A percentile compares a stretch with the other conserved stretches of the same genome.
These are phyloP conservation scores for Drosophila fuyamai DNA, from an alignment of 1,140 invertebrate genomes.

Conservation along the genomic window DNA sequence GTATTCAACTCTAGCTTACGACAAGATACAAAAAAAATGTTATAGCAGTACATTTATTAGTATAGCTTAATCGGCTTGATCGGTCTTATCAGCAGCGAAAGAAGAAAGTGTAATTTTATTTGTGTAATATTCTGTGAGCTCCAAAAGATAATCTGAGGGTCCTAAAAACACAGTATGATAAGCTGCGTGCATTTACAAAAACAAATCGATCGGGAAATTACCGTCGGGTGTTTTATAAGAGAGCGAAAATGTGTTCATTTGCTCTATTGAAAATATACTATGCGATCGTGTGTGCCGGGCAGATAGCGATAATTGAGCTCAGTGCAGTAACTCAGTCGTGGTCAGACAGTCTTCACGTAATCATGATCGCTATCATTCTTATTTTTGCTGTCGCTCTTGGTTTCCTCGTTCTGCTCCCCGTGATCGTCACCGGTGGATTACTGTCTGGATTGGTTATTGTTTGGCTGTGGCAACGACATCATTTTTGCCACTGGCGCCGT, in stretches of 20 bases:
- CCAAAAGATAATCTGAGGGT: no score
- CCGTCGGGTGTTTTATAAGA: neutral
- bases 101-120: no score
- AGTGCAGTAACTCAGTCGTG: constrained; percentile 7
- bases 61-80: no score
- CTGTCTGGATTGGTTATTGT: constrained; percentile 1
- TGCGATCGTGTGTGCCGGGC: neutral
- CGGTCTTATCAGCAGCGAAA: no score
- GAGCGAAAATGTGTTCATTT: neutral
- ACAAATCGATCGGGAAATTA: no score
- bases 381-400: constrained; percentile 1
- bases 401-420: neutral
- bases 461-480: constrained; percentile 61
- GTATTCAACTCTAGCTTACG: no score
- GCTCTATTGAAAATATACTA: neutral
- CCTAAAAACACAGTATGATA: no score
- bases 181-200: no score
- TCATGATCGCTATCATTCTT: constrained; percentile 13
- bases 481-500: constrained; percentile 54
- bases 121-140: no score
- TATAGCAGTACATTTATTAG: no score
- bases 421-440: neutral
- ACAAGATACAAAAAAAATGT: no score
- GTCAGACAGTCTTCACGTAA: neutral
- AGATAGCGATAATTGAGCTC: constrained; percentile 14